A percentile compares a stretch with the other conserved stretches of the same genome.
phyloP scores from a whole-genome alignment of 2,888 invertebrate genomes.

The Pheosia tremula region DNA sequence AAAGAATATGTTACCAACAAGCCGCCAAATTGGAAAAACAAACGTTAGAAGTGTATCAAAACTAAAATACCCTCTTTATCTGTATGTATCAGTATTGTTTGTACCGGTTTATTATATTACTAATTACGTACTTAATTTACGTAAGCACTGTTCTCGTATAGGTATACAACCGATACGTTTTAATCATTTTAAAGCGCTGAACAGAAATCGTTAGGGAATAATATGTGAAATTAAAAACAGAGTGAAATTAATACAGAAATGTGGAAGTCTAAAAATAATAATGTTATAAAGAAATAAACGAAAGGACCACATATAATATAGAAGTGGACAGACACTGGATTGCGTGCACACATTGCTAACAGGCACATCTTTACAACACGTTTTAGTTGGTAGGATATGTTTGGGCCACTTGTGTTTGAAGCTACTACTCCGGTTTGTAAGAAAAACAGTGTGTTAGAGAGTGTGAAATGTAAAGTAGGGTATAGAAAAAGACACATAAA shows the following conservation, averaged over 20 bases:
- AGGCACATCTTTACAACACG: conserved; percentile 73
- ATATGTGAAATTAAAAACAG: conserved; percentile 66
- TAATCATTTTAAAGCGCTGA: conserved; percentile 42
- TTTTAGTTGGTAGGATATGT: conserved; percentile 52
- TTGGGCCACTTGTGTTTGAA: conserved; percentile 64
- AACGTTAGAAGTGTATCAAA: conserved; percentile 50
- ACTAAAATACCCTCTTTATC: conserved; percentile 59
- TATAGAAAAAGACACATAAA: conserved; percentile 58
- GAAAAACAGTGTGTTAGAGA: conserved; percentile 59
- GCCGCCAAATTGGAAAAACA: conserved; percentile 45
- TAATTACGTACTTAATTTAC: conserved; percentile 11
- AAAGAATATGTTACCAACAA: conserved; percentile 44
- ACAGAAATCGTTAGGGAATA: conserved; percentile 44
- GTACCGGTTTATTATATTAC: conserved; percentile 36
- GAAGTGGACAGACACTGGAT: conserved; percentile 78
- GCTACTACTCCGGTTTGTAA: conserved; percentile 49
- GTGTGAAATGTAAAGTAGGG: conserved; percentile 71
- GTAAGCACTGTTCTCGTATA: conserved; percentile 19
- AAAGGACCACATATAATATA: conserved; percentile 82
- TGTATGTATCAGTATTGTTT: conserved; percentile 61
- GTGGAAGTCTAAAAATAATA: conserved; percentile 67
- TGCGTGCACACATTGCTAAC: conserved; percentile 82
- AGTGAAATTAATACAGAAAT: conserved; percentile 67
- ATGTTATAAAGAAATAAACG: conserved; percentile 60
- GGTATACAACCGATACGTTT: conserved; percentile 28